Conservation (phyloP, 2,888 invertebrate genomes). For the Perdita meconis region DNA sequence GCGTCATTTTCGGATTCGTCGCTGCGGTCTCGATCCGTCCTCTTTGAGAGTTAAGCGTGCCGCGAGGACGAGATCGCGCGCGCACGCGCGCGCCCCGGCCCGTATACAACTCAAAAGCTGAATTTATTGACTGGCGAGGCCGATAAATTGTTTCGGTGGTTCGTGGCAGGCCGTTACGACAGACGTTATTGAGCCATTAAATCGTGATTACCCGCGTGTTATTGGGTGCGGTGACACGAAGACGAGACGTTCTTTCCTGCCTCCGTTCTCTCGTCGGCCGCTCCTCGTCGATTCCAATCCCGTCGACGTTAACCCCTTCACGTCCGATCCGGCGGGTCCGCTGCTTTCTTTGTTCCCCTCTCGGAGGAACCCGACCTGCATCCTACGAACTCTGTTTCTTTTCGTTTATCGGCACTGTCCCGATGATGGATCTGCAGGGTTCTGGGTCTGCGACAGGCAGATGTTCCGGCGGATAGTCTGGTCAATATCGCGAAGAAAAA, state of each 20-base stretch:
- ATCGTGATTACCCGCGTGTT: slow-evolving; percentile 81
- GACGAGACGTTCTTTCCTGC: slow-evolving; percentile 67
- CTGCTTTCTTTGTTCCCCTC: neutral
- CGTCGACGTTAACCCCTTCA: slow-evolving; percentile 5
- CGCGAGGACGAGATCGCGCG: slow-evolving; percentile 35
- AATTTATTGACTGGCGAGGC: slow-evolving; percentile 80
- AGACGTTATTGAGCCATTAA: slow-evolving; percentile 82
- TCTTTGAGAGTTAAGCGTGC: slow-evolving; percentile 59
- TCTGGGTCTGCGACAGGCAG: too few relatives aligned
- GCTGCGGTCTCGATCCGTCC: slow-evolving; percentile 52
- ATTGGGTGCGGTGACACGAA: slow-evolving; percentile 78
- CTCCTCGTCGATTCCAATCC: neutral
- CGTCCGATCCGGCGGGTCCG: slow-evolving; percentile 2
- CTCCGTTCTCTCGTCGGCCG: too few relatives aligned
- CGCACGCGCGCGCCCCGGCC: slow-evolving; percentile 45
- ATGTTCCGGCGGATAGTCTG: too few relatives aligned
- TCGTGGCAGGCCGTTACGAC: slow-evolving; percentile 70
- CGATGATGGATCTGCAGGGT: slow-evolving; percentile 33
- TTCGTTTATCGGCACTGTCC: slow-evolving; percentile 17
- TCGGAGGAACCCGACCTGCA: neutral
- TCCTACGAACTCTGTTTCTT: slow-evolving; percentile 2
- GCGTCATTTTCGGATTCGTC: slow-evolving; percentile 63
- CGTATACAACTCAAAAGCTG: slow-evolving; percentile 76
- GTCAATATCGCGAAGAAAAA: too few relatives aligned
- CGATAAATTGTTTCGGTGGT: slow-evolving; percentile 79